Percentiles rank a stretch among this genome's conserved stretches.
Evolutionary conservation across 35 echinoderm and acorn worm species (phyloP).

Genomic region (Ptychodera flava): DNA sequence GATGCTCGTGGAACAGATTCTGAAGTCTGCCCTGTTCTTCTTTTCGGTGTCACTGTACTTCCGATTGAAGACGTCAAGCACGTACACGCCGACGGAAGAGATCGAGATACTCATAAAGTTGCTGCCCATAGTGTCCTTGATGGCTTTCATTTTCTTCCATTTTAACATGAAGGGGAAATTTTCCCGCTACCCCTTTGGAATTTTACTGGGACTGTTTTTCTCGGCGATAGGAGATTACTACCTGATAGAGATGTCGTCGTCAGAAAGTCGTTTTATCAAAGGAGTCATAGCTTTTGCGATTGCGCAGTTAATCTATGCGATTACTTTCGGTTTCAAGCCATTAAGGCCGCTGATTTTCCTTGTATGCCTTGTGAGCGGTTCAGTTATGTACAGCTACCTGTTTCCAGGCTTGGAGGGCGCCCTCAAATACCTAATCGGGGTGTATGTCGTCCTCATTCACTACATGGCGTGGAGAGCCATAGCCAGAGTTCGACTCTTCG

Average conservation of each 20-base stretch:
- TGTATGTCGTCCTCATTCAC: constrained; percentile 70
- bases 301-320: constrained; percentile 61
- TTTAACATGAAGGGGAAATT: background rate
- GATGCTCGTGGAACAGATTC: no score
- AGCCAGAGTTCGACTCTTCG: constrained; percentile 48
- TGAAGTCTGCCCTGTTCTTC: no score
- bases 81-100: no score
- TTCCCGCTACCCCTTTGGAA: constrained; percentile 46
- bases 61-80: constrained; percentile 48
- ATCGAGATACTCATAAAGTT: constrained; percentile 63
- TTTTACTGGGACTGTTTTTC: constrained; percentile 60
- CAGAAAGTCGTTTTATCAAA: constrained; percentile 75
- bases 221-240: constrained; percentile 83
- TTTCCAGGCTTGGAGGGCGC: constrained; percentile 68
- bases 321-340: constrained; percentile 58
- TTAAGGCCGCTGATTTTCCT: constrained; percentile 37
- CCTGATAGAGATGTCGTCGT: constrained; percentile 34
- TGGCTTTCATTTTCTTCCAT: constrained; percentile 52
- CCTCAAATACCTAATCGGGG: constrained; percentile 39
- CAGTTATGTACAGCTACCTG: constrained; percentile 42
- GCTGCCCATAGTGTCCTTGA: constrained; percentile 81
- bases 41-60: no score
- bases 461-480: constrained; percentile 75
- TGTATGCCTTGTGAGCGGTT: constrained; percentile 17
- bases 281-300: constrained; percentile 80